Percentiles rank a stretch among this genome's conserved stretches.
Evolutionary conservation across 2,888 invertebrate genomes (phyloP).

Genomic region (Idaea dimidiata): DNA sequence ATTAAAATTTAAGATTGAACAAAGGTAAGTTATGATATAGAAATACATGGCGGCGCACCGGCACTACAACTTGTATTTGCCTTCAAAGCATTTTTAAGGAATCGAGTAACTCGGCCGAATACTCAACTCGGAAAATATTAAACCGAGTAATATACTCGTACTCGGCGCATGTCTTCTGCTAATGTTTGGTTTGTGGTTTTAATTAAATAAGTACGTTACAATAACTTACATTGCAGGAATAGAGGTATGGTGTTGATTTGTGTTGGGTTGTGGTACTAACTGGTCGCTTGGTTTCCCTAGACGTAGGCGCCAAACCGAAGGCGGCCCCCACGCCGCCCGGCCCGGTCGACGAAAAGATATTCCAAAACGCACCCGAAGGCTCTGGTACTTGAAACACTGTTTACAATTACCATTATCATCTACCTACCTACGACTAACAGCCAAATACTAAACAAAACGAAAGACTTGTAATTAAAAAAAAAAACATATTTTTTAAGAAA

Average conservation of each 20-base stretch:
- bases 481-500: too few species aligned
- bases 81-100: too few species aligned
- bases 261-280: slow-evolving; percentile 44
- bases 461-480: too few species aligned
- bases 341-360: slow-evolving; percentile 82
- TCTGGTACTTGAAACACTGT: slow-evolving; percentile 79
- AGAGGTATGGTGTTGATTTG: slow-evolving; percentile 26
- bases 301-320: slow-evolving; percentile 81
- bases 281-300: slow-evolving; percentile 76
- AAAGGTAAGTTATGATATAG: too few species aligned
- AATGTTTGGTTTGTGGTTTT: not conserved
- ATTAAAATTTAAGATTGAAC: too few species aligned
- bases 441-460: not conserved
- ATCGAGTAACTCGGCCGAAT: too few species aligned
- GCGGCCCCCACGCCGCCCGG: slow-evolving; percentile 81
- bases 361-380: slow-evolving; percentile 85
- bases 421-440: not conserved
- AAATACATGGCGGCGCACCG: too few species aligned
- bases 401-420: slow-evolving; percentile 16
- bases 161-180: too few species aligned
- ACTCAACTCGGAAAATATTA: too few species aligned
- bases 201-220: not conserved
- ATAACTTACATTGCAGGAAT: slow-evolving; percentile 23
- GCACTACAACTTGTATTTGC: too few species aligned
- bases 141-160: too few species aligned